phyloP scores from a whole-genome alignment of 2,888 invertebrate species.

The Mythimna vitellina region DNA sequence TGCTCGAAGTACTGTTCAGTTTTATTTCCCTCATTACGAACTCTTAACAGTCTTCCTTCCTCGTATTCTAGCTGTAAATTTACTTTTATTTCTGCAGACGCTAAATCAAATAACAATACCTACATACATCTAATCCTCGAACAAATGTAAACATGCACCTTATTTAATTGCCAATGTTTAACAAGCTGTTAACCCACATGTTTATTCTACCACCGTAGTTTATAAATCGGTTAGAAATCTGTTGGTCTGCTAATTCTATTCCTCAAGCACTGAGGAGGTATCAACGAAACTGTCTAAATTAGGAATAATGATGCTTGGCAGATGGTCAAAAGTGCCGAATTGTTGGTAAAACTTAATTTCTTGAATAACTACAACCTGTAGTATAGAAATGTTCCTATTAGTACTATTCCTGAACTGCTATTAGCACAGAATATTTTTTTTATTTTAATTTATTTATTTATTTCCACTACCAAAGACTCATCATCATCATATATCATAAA shows the following conservation, averaged over 20 bases:
- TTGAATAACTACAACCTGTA: not conserved
- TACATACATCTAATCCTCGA: conserved; percentile 48
- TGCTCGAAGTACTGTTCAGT: conserved; percentile 25
- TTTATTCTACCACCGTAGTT: conserved; percentile 56
- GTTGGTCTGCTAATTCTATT: conserved; percentile 47
- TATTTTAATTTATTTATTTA: too few relatives aligned
- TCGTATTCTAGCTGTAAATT: conserved; percentile 48
- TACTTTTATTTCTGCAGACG: conserved; percentile 52
- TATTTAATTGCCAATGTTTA: conserved; percentile 63
- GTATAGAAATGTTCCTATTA: too few relatives aligned
- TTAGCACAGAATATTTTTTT: too few relatives aligned
- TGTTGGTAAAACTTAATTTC: not conserved
- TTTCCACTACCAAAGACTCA: too few relatives aligned
- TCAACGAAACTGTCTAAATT: conserved; percentile 55
- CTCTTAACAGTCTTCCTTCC: conserved; percentile 38
- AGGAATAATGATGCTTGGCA: conserved; percentile 48
- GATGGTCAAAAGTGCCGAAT: conserved; percentile 34
- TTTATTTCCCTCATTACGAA: conserved; percentile 43
- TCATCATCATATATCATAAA: too few relatives aligned
- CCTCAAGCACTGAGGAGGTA: conserved; percentile 49
- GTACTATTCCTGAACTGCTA: not conserved
- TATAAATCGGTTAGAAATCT: conserved; percentile 48
- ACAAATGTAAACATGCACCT: conserved; percentile 56
- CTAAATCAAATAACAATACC: conserved; percentile 42
- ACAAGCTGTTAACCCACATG: conserved; percentile 62